Percentiles rank a stretch among this genome's conserved stretches.
These are phyloP conservation scores for Mesocricetus auratus DNA, from an alignment of 2,113 vertebrate genomes.

Conservation along the genomic window DNA sequence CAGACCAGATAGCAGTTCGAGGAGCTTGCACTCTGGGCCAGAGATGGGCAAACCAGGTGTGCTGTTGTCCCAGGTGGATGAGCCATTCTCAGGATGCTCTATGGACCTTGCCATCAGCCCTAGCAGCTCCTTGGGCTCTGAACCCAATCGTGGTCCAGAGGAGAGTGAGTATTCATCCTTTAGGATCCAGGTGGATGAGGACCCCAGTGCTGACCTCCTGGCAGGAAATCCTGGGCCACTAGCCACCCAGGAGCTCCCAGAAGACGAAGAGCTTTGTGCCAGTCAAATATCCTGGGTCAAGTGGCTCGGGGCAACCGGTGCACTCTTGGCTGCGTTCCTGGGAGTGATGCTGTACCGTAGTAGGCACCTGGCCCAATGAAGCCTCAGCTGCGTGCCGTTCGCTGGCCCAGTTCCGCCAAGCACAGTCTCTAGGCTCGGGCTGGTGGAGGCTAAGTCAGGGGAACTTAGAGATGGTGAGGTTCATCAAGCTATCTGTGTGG, in stretches of 20 bases:
- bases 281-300: accelerated
- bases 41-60: slow-evolving; percentile 71
- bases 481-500: background rate
- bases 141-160: slow-evolving; percentile 45
- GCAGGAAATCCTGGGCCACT: background rate
- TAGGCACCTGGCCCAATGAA: slow-evolving; percentile 53
- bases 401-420: background rate
- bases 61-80: slow-evolving; percentile 16
- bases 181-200: background rate
- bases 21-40: accelerated
- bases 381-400: no score
- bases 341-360: background rate
- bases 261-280: accelerated
- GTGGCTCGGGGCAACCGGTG: background rate
- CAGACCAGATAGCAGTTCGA: background rate
- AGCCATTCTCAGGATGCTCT: slow-evolving; percentile 12
- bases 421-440: background rate
- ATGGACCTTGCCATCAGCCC: slow-evolving; percentile 75
- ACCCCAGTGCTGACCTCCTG: background rate
- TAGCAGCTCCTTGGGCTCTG: background rate
- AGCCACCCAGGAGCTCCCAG: accelerated
- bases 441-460: background rate
- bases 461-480: background rate
- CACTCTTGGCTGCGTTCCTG: slow-evolving; percentile 33
- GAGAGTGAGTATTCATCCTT: slow-evolving; percentile 73